Conservation (phyloP, 1,140 invertebrate genomes). For the Centruroides sculpturatus region DNA sequence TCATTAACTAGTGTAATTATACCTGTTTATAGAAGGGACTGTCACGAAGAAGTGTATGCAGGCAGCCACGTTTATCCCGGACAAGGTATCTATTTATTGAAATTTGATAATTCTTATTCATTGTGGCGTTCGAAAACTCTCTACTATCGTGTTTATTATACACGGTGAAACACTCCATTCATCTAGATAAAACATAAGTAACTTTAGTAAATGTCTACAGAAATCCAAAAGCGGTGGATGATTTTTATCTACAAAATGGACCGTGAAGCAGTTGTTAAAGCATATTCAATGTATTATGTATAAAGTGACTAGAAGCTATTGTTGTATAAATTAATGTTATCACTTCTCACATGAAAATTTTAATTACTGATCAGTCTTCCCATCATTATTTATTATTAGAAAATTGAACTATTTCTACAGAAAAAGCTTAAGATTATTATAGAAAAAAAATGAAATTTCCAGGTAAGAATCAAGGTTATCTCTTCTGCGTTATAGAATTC, state of each 20-base stretch:
- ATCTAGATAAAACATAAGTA: constrained; percentile 3
- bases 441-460: no score
- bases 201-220: not conserved
- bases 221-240: not conserved
- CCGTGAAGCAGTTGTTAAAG: not conserved
- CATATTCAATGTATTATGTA: not conserved
- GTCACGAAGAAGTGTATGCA: constrained; percentile 91
- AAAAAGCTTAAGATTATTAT: no score
- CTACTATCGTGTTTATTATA: constrained; percentile 97
- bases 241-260: not conserved
- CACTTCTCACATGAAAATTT: not conserved
- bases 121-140: constrained; percentile 97
- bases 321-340: not conserved
- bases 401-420: no score
- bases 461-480: no score
- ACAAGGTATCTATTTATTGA: constrained; percentile 91
- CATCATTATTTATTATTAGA: no score
- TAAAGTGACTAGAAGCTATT: not conserved
- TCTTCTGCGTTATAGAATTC: no score
- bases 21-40: constrained; percentile 87
- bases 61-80: constrained; percentile 94
- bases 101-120: constrained; percentile 99
- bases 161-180: constrained; percentile 28
- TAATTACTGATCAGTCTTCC: not conserved
- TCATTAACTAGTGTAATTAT: constrained; percentile 50